Evolutionary conservation across 2,113 vertebrate species (phyloP).

Genomic region (Athene cunicularia): DNA sequence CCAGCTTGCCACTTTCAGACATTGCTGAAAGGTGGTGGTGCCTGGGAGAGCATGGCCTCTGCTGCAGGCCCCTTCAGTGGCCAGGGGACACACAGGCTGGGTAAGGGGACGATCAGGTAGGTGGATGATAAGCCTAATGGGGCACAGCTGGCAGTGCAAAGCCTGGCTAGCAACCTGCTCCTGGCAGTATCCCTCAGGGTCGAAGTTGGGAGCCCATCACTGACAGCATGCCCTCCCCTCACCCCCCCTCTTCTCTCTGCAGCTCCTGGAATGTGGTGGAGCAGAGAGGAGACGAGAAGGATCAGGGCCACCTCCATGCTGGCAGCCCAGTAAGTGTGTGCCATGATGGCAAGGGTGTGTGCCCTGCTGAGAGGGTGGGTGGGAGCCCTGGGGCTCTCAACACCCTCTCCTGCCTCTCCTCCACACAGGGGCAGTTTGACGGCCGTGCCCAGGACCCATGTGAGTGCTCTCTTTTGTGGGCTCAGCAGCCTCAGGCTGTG

Average conservation of each 20-base stretch:
- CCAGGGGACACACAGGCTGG: background rate
- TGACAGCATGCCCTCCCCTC: fast-evolving
- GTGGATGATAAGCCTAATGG: fast-evolving
- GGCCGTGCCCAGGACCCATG: slow-evolving; percentile 52
- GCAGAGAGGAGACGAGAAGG: background rate
- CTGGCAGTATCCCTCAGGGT: background rate
- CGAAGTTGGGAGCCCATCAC: fast-evolving
- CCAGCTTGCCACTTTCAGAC: background rate
- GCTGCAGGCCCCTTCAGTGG: background rate
- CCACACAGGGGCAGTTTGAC: background rate
- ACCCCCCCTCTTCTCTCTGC: background rate
- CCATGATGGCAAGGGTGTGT: fast-evolving
- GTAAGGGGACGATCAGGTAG: background rate
- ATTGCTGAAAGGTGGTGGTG: background rate
- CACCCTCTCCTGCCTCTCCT: background rate
- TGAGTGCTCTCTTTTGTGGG: background rate
- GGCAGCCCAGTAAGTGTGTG: slow-evolving; percentile 11
- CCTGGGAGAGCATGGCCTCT: fast-evolving
- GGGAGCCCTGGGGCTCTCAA: background rate
- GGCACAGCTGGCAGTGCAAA: background rate
- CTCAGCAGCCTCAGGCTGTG: background rate
- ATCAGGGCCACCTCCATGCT: background rate
- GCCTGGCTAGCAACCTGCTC: fast-evolving
- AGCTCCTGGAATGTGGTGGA: background rate
- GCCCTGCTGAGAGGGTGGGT: fast-evolving